Percentiles rank a stretch among this genome's conserved stretches.
These are phyloP conservation scores for Adelosebastes latens DNA, from an alignment of 2,797 vertebrate genomes.

Conservation along the genomic window DNA sequence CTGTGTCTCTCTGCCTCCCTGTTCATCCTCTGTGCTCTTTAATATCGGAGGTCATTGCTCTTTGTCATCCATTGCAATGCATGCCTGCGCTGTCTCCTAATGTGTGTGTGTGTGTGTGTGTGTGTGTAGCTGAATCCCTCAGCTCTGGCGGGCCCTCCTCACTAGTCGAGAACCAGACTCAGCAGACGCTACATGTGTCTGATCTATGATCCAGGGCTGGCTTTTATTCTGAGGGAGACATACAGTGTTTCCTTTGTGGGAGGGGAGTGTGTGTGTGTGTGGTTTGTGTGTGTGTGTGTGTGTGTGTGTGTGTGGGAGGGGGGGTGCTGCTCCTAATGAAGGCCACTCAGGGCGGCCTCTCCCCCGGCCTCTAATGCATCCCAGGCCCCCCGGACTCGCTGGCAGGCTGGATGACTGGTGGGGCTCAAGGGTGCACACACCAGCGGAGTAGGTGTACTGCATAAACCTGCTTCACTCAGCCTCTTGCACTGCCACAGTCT, in stretches of 20 bases:
- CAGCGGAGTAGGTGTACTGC: slow-evolving; percentile 18
- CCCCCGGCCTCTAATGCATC: slow-evolving; percentile 75
- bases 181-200: slow-evolving; percentile 60
- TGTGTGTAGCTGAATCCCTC: slow-evolving; percentile 37
- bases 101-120: slow-evolving; percentile 34
- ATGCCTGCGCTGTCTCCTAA: slow-evolving; percentile 12
- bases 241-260: slow-evolving; percentile 78
- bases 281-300: neutral
- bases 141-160: slow-evolving; percentile 25
- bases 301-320: neutral
- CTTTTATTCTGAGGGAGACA: slow-evolving; percentile 77
- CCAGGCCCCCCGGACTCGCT: slow-evolving; percentile 70
- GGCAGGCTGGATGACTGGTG: slow-evolving; percentile 47
- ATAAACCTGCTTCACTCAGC: neutral
- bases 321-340: slow-evolving; percentile 61
- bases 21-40: slow-evolving; percentile 68
- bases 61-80: slow-evolving; percentile 65
- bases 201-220: slow-evolving; percentile 78
- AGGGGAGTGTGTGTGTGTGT: slow-evolving; percentile 22
- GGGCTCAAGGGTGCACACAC: slow-evolving; percentile 15
- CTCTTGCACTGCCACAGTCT: neutral
- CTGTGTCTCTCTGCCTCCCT: slow-evolving; percentile 40
- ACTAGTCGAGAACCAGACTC: slow-evolving; percentile 47
- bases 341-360: slow-evolving; percentile 68
- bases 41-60: slow-evolving; percentile 77